These are phyloP conservation scores for Enteromius afrohamiltoni DNA, from an alignment of 2,797 vertebrate genomes.

Conservation along the genomic window DNA sequence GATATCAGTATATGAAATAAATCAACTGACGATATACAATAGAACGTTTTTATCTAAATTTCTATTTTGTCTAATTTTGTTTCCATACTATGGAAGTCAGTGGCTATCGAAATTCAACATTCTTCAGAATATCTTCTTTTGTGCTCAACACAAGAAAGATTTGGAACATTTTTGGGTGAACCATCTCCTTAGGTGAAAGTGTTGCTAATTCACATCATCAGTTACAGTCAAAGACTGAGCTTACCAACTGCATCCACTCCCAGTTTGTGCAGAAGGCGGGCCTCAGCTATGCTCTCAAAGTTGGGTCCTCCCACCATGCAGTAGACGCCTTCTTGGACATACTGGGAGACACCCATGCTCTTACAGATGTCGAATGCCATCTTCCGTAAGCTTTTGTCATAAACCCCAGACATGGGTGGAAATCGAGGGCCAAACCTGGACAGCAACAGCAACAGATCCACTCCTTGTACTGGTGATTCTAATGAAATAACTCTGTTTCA, in stretches of 20 bases:
- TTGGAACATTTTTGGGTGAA: neutral
- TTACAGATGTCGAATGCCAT: slow-evolving; percentile 75
- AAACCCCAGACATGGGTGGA: slow-evolving; percentile 80
- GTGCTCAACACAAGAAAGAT: neutral
- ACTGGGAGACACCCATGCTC: slow-evolving; percentile 68
- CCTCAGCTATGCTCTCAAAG: slow-evolving; percentile 84
- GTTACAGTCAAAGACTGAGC: slow-evolving; percentile 19
- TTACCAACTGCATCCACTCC: slow-evolving; percentile 84
- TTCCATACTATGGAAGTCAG: neutral
- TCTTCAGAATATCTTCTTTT: neutral
- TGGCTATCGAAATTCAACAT: too few relatives aligned
- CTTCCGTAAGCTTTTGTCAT: slow-evolving; percentile 76
- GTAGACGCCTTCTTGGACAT: slow-evolving; percentile 81
- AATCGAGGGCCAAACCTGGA: slow-evolving; percentile 85
- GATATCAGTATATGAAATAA: neutral
- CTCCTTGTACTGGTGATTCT: neutral
- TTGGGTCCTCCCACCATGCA: slow-evolving; percentile 85
- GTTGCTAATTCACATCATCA: neutral
- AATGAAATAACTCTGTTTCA: neutral
- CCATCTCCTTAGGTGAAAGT: neutral
- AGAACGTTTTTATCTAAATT: neutral
- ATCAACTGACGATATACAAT: neutral
- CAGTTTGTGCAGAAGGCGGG: slow-evolving; percentile 76
- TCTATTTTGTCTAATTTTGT: neutral
- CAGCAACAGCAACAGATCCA: neutral